Percentiles rank a stretch among this genome's conserved stretches.
These are phyloP conservation scores for Spilosoma lubricipeda DNA, from an alignment of 2,888 invertebrate species.

Conservation along the genomic window DNA sequence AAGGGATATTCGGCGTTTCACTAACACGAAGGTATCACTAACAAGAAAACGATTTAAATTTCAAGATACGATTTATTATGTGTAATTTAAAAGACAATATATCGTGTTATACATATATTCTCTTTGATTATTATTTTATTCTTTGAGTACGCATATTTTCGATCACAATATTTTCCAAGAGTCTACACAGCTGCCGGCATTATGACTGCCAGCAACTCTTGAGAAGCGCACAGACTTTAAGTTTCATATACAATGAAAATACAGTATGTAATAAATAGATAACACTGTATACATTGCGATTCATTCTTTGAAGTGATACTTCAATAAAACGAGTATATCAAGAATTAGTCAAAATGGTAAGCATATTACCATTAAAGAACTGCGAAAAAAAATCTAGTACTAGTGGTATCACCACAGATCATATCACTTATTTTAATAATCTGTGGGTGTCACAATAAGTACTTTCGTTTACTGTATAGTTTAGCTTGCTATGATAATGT, in stretches of 20 bases:
- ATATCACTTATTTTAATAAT: too few relatives aligned
- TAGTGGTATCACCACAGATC: too few relatives aligned
- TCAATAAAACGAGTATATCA: not conserved
- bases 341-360: too few relatives aligned
- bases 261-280: not conserved
- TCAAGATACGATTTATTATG: conserved; percentile 15
- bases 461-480: not conserved
- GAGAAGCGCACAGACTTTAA: not conserved
- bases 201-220: not conserved
- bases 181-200: not conserved
- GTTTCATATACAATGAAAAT: not conserved
- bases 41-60: conserved; percentile 14
- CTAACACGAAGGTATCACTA: too few relatives aligned
- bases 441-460: too few relatives aligned
- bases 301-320: not conserved
- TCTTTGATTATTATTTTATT: conserved; percentile 19
- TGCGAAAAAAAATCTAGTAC: too few relatives aligned
- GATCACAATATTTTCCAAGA: not conserved
- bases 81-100: conserved; percentile 16
- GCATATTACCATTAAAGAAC: too few relatives aligned
- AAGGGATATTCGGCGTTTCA: not conserved
- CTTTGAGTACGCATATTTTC: not conserved
- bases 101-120: conserved; percentile 11
- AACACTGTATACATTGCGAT: not conserved
- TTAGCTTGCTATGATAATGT: not conserved